Percentiles rank a stretch among this genome's conserved stretches.
Conservation (phyloP, 2,888 invertebrate species). For the Phengaris alcon region DNA sequence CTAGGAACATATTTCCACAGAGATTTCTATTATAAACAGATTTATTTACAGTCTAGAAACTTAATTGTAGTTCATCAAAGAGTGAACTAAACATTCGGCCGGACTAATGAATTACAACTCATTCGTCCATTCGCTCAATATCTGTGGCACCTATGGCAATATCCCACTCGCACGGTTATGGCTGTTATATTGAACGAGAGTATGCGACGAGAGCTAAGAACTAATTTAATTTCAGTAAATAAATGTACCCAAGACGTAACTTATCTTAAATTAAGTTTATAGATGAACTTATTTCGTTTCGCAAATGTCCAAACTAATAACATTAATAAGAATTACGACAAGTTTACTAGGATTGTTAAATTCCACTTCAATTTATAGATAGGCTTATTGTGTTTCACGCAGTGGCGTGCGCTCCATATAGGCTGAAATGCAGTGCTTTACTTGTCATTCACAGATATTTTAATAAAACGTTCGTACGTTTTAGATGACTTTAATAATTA, state of each 20-base stretch:
- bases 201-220: not conserved
- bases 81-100: constrained; percentile 10
- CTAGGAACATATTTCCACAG: too few relatives aligned
- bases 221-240: not conserved
- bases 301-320: not conserved
- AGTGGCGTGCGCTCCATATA: too few relatives aligned
- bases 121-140: not conserved
- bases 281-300: not conserved
- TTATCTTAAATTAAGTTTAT: too few relatives aligned
- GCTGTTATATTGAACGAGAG: not conserved
- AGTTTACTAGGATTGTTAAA: not conserved
- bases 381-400: too few relatives aligned
- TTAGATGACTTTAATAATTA: too few relatives aligned
- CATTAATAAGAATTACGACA: too few relatives aligned
- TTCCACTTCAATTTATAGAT: not conserved
- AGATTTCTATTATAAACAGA: too few relatives aligned
- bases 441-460: too few relatives aligned
- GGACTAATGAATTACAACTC: not conserved
- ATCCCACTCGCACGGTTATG: constrained; percentile 7
- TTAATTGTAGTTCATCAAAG: not conserved
- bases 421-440: too few relatives aligned
- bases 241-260: not conserved
- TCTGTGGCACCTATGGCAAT: not conserved
- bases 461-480: too few relatives aligned
- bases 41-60: too few relatives aligned